Conservation (phyloP, 1,140 invertebrate species). For the Drosophila arawakana region DNA sequence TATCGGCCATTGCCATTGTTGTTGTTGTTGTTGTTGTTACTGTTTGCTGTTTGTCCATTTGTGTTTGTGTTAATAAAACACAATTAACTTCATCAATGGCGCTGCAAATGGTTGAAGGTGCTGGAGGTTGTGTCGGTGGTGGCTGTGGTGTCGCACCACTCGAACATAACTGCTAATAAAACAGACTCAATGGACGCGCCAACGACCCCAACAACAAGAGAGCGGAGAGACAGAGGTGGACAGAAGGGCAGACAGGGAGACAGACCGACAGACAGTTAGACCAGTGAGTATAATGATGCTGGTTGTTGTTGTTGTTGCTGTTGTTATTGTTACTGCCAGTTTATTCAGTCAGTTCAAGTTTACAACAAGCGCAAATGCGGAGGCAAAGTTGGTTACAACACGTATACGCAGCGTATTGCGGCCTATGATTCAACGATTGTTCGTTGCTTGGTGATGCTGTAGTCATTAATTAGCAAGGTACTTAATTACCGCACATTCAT, state of each 20-base stretch:
- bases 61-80: slow-evolving; percentile 84
- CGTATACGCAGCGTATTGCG: slow-evolving; percentile 71
- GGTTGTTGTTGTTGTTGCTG: slow-evolving; percentile 23
- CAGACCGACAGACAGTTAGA: slow-evolving; percentile 1
- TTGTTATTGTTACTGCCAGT: slow-evolving; percentile 40
- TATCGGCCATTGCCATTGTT: slow-evolving; percentile 65
- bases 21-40: slow-evolving; percentile 44
- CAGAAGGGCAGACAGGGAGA: slow-evolving; percentile 19
- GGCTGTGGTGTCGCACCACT: slow-evolving; percentile 33
- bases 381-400: slow-evolving; percentile 40
- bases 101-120: not conserved
- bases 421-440: slow-evolving; percentile 62
- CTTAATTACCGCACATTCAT: slow-evolving; percentile 84
- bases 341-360: slow-evolving; percentile 56
- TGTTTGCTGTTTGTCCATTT: slow-evolving; percentile 69
- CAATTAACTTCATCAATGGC: slow-evolving; percentile 84
- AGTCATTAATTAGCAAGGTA: slow-evolving; percentile 84
- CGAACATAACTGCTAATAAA: slow-evolving; percentile 81
- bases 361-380: slow-evolving; percentile 44
- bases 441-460: slow-evolving; percentile 67
- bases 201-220: slow-evolving; percentile 57
- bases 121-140: not conserved
- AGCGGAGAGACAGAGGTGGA: slow-evolving; percentile 21
- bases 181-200: slow-evolving; percentile 71
- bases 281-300: slow-evolving; percentile 54